These are phyloP conservation scores for Ceyx melanurus DNA, from an alignment of 2,113 vertebrate genomes.

Conservation along the genomic window DNA sequence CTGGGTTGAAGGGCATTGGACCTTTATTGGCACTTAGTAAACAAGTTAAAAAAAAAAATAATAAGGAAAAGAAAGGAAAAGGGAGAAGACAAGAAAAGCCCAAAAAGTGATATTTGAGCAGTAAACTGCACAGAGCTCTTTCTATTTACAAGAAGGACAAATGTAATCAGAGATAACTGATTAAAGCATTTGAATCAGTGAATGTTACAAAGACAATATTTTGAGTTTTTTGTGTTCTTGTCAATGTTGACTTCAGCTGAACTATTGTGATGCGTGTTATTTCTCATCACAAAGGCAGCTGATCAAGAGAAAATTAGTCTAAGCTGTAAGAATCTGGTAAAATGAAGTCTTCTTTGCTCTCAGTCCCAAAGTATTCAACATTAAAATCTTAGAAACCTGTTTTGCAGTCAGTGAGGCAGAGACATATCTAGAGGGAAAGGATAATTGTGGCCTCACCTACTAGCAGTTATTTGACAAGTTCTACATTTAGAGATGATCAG, in stretches of 20 bases:
- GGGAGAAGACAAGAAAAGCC: conserved; percentile 7
- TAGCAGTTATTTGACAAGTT: not conserved
- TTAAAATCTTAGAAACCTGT: not conserved
- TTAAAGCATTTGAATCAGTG: not conserved
- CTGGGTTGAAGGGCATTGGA: conserved; percentile 22
- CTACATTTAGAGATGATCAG: not conserved
- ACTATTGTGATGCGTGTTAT: not conserved
- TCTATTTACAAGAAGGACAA: not conserved
- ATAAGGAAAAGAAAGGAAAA: conserved; percentile 62
- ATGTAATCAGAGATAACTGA: not conserved
- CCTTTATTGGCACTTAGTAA: conserved; percentile 18
- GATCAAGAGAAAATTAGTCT: not conserved
- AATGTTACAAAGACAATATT: not conserved
- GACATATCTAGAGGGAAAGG: not conserved
- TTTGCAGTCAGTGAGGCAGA: not conserved
- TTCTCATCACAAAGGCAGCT: not conserved
- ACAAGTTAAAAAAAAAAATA: conserved; percentile 21
- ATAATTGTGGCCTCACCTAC: not conserved
- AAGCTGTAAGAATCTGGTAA: not conserved
- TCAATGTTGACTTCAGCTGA: not conserved
- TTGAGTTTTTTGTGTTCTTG: not conserved
- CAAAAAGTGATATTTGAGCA: conserved; percentile 49
- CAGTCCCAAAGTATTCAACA: not conserved
- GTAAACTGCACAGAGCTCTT: not conserved
- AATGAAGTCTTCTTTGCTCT: not conserved